Conservation (phyloP, 2,888 invertebrate genomes). For the Rapana venosa region DNA sequence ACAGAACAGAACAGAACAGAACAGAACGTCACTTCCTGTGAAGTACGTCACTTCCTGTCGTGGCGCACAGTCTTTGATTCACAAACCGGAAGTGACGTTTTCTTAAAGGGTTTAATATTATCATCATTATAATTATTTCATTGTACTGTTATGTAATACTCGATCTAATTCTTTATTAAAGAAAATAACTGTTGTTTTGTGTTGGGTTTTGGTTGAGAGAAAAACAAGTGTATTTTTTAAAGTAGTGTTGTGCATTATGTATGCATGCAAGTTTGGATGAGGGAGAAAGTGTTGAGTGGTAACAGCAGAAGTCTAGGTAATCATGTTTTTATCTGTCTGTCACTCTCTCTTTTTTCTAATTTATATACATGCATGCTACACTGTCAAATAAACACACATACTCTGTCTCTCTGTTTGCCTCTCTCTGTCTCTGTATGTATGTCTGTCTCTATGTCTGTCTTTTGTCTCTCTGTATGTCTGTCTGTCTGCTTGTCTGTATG, state of each 20-base stretch:
- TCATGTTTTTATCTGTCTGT: too few relatives aligned
- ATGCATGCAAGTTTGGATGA: not conserved
- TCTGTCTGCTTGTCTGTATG: not conserved
- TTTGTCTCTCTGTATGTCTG: not conserved
- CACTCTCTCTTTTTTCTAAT: too few relatives aligned
- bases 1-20: not conserved
- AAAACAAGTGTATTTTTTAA: not conserved
- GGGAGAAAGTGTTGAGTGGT: not conserved
- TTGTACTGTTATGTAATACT: conserved; percentile 38
- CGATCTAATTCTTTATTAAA: conserved; percentile 35
- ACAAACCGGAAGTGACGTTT: not conserved
- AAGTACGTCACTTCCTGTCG: conserved; percentile 10
- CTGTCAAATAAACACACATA: too few relatives aligned
- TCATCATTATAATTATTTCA: conserved; percentile 2
- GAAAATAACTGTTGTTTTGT: not conserved
- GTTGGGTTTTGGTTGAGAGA: too few relatives aligned
- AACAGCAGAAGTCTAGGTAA: too few relatives aligned
- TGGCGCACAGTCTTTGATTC: not conserved
- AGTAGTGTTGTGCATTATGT: not conserved
- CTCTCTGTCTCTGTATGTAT: conserved; percentile 10
- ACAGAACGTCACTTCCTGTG: conserved; percentile 17
- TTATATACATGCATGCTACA: too few relatives aligned
- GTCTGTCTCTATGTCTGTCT: conserved; percentile 19
- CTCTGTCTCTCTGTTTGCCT: conserved; percentile 1
- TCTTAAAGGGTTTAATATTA: not conserved